Conservation (phyloP, 2,113 vertebrate genomes). For the Sula dactylatra region DNA sequence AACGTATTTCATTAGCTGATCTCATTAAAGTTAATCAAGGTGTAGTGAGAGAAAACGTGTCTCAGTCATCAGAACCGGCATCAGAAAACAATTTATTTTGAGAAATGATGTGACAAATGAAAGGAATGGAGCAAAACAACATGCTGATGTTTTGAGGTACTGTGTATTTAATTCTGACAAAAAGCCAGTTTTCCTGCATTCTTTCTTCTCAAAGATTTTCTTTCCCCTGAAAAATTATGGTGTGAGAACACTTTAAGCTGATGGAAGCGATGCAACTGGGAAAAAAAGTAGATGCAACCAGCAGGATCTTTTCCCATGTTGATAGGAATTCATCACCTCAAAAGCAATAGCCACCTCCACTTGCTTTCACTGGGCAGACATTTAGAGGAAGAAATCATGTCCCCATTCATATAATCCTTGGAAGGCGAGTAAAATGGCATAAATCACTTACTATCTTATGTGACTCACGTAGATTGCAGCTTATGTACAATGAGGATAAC, state of each 20-base stretch:
- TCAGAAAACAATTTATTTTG: not conserved
- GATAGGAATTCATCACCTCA: not conserved
- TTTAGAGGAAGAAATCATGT: not conserved
- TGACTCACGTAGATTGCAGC: not conserved
- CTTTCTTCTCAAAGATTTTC: not conserved
- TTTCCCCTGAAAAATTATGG: not conserved
- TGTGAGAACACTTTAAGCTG: not conserved
- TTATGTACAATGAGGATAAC: not conserved
- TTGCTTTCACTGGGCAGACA: not conserved
- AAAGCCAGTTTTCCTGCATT: not conserved
- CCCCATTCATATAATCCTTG: not conserved
- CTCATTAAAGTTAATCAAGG: not conserved
- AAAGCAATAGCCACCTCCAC: not conserved
- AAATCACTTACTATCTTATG: not conserved
- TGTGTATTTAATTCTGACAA: not conserved
- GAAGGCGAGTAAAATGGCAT: not conserved
- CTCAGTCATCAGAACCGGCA: not conserved
- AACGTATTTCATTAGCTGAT: not conserved
- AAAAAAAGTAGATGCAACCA: not conserved
- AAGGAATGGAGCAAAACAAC: not conserved
- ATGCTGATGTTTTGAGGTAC: not conserved
- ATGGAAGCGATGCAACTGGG: not conserved
- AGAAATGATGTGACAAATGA: not conserved
- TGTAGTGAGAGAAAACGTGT: not conserved
- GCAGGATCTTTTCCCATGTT: not conserved